Evolutionary conservation across 2,888 invertebrate species (phyloP), one percentile per base, ranked within the genome.

Genomic region (Coronaproctus castanopsis): DNA sequence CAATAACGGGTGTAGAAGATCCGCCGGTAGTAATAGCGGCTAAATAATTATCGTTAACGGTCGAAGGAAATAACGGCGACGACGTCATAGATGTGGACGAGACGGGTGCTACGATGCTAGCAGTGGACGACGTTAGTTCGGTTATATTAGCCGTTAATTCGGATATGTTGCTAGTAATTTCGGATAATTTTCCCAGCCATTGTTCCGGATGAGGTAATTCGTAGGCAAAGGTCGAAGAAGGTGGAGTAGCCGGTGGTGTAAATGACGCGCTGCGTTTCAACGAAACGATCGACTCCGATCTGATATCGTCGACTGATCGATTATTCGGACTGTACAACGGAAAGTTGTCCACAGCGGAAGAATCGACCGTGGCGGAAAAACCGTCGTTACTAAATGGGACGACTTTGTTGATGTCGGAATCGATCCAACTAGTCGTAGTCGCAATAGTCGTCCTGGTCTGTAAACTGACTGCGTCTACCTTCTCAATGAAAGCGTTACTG

Each of bases 121-220:
- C 14, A 36, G 36, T 36, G n/a, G n/a, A n/a, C n/a, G n/a, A n/a
- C 5, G 5, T 14, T 14, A 36, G 36, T 36, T 36, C 36, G 5
- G 67, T 58, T 2, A 63, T 63, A 21, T 65, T 65, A 24, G 64
- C 55, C 3, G 78, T 70, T 58, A 74, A 72, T 55, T 62, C 62
- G 57, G 61, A 63, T 19, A 58, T 61, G 52, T 52, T 61, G 58
- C 77, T 80, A 67, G 75, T 76, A 63, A 77, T 77, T 78, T 18
- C 61, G n/a, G 81, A 80, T 53, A 85, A 79, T 66, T 83, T 80
- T 8, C 85, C 86, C 64, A 88, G 72, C 87, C 87, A 87, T 67
- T 87, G 87, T 67, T 87, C 87, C 0, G 87, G 85, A 71, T 82
- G 83, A 23, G 87, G 87, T 59, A 66, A 67, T 63, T 65, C 65